A percentile compares a stretch with the other conserved stretches of the same genome.
phyloP scores from a whole-genome alignment of 2,113 vertebrate genomes.

The Vidua chalybeata region DNA sequence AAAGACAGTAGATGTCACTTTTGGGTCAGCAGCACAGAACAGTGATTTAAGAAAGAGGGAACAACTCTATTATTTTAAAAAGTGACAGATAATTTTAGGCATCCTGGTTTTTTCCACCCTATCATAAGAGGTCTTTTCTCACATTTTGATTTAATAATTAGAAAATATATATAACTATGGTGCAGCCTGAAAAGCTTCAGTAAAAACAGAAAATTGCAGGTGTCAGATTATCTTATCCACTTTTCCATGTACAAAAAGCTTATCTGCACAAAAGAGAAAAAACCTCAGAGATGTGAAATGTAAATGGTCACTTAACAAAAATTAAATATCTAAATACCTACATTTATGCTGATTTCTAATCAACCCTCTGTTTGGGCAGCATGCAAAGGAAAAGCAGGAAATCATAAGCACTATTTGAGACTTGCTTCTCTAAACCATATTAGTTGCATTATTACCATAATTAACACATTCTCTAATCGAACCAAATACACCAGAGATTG shows the following conservation, averaged over 20 bases:
- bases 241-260: neutral
- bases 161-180: neutral
- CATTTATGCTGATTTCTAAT: constrained; percentile 38
- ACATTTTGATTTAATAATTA: constrained; percentile 19
- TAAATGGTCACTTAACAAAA: constrained; percentile 21
- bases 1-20: constrained; percentile 20
- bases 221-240: neutral
- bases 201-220: neutral
- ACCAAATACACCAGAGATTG: constrained; percentile 17
- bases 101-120: neutral
- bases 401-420: constrained; percentile 8
- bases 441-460: constrained; percentile 42
- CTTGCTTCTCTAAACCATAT: constrained; percentile 32
- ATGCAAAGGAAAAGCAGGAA: constrained; percentile 27
- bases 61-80: constrained; percentile 29
- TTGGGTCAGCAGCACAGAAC: neutral
- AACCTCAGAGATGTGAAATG: neutral
- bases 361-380: neutral
- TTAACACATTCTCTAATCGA: constrained; percentile 27
- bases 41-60: neutral
- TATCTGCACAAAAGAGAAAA: neutral
- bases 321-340: constrained; percentile 14
- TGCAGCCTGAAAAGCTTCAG: neutral
- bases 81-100: neutral
- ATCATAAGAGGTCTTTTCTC: neutral